These are phyloP conservation scores for Cyprinella venusta DNA, from an alignment of 2,797 vertebrate genomes.

Conservation along the genomic window DNA sequence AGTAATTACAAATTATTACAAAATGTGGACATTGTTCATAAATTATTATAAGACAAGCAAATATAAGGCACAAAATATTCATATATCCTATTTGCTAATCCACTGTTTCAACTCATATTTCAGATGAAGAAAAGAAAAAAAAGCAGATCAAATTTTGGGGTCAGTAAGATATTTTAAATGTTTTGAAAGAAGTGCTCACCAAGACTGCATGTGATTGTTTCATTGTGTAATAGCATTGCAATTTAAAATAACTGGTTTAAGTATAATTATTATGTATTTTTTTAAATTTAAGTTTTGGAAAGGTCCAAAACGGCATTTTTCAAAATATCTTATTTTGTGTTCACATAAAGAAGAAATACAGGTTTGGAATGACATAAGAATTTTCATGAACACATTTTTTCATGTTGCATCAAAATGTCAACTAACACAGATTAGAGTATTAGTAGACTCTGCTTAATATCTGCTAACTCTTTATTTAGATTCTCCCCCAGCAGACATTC, in stretches of 20 bases:
- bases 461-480: too few species aligned
- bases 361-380: not conserved
- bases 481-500: too few species aligned
- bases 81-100: too few species aligned
- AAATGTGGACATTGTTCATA: not conserved
- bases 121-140: not conserved
- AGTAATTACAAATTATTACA: too few species aligned
- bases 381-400: too few species aligned
- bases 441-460: too few species aligned
- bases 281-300: not conserved
- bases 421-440: too few species aligned
- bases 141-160: not conserved
- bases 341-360: not conserved
- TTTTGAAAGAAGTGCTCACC: not conserved
- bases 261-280: not conserved
- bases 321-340: not conserved
- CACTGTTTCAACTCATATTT: too few species aligned
- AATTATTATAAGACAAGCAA: not conserved
- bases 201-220: not conserved
- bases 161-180: not conserved
- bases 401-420: too few species aligned
- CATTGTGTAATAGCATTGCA: not conserved
- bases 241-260: not conserved
- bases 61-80: not conserved
- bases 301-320: not conserved